Percentiles rank a stretch among this genome's conserved stretches.
Evolutionary conservation across 2,797 vertebrate species (phyloP).

Genomic region (Eospalax fontanierii): DNA sequence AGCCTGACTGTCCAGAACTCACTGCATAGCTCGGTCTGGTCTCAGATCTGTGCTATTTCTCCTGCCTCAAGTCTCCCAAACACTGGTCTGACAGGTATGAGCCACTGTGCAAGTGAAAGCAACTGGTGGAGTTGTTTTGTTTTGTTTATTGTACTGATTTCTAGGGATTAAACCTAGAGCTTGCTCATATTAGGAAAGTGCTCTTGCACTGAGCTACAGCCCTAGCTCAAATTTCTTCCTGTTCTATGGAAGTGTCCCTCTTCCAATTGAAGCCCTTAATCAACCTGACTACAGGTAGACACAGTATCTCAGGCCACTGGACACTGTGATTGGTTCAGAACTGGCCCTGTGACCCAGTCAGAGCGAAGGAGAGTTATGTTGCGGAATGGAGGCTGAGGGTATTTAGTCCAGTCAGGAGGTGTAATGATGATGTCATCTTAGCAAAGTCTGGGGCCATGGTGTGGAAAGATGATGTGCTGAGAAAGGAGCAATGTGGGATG

Average conservation of each 20-base stretch:
- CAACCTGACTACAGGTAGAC: neutral
- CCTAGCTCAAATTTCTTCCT: neutral
- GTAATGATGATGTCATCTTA: neutral
- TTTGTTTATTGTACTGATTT: neutral
- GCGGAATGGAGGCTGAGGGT: neutral
- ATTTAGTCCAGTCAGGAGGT: neutral
- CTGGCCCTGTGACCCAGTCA: neutral
- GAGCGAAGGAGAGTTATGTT: neutral
- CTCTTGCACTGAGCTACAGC: neutral
- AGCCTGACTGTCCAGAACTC: neutral
- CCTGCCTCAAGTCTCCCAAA: no score
- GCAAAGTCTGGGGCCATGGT: neutral
- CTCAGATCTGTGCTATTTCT: no score
- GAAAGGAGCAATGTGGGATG: neutral
- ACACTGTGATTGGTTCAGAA: constrained; percentile 1
- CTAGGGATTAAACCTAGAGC: neutral
- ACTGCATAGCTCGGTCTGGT: no score
- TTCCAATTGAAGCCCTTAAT: neutral
- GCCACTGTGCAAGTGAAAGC: no score
- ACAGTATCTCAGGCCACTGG: neutral
- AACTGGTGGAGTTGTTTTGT: no score
- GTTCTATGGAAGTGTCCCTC: neutral
- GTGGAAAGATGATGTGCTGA: neutral
- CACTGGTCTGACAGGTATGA: no score
- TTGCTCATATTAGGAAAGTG: neutral